phyloP scores from a whole-genome alignment of 2,113 vertebrate species.

The Stictonetta naevosa region DNA sequence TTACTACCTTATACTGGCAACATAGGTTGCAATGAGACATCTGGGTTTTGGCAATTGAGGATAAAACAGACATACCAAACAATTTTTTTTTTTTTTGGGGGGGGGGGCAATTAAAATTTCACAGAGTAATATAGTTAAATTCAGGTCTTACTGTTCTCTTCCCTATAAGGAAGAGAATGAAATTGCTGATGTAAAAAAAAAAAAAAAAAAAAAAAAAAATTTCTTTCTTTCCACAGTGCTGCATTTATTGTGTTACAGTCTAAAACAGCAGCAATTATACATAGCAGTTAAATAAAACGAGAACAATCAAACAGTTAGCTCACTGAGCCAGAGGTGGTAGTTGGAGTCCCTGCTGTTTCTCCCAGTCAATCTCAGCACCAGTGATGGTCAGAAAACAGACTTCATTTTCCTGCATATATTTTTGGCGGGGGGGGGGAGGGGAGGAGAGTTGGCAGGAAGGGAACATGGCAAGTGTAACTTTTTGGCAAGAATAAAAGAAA shows the following conservation, averaged over 20 bases:
- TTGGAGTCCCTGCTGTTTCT: constrained; percentile 46
- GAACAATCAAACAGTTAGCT: constrained; percentile 33
- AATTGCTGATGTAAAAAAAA: neutral
- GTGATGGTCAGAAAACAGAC: neutral
- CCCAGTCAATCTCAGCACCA: constrained; percentile 34
- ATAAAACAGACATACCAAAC: neutral
- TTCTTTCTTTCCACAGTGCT: neutral
- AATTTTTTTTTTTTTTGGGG: neutral
- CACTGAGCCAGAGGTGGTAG: constrained; percentile 48
- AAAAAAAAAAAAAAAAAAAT: neutral
- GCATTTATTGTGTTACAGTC: constrained; percentile 7
- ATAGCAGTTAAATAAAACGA: constrained; percentile 46
- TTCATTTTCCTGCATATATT: constrained; percentile 11
- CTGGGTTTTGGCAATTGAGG: rapidly evolving
- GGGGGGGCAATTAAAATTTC: neutral
- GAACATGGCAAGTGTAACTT: neutral
- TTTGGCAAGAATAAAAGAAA: neutral
- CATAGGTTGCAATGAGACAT: neutral
- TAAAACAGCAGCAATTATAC: constrained; percentile 46
- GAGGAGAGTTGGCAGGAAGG: rapidly evolving
- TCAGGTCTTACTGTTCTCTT: neutral
- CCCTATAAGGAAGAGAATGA: neutral
- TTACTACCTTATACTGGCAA: neutral
- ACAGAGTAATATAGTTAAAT: neutral
- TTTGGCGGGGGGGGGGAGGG: too few species aligned